Conservation (phyloP, 2,797 vertebrate genomes). For the Pangasius krempfi region DNA sequence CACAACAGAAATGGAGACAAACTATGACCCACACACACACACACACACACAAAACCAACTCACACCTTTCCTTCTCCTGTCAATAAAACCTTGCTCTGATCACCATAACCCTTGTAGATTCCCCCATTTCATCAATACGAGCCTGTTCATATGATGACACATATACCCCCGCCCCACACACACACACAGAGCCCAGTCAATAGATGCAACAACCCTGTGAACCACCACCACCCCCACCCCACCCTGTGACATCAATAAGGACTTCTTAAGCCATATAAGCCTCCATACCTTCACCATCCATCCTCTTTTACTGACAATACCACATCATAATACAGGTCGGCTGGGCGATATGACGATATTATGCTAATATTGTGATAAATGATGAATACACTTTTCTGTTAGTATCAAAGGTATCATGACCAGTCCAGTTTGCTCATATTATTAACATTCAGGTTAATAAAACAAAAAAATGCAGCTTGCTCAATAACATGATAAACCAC, state of each 20-base stretch:
- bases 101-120: constrained; percentile 22
- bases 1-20: neutral
- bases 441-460: neutral
- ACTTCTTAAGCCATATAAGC: constrained; percentile 55
- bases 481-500: neutral
- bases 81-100: constrained; percentile 33
- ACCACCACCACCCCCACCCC: neutral
- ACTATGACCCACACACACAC: constrained; percentile 9
- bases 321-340: constrained; percentile 18
- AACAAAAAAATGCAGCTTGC: neutral
- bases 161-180: constrained; percentile 3
- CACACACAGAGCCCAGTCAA: constrained; percentile 38
- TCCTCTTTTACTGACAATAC: constrained; percentile 46
- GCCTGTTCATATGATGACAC: constrained; percentile 29
- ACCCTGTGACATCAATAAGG: constrained; percentile 52
- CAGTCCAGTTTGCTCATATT: neutral
- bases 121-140: constrained; percentile 26
- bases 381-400: constrained; percentile 5
- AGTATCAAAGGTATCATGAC: neutral
- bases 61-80: constrained; percentile 2
- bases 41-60: neutral
- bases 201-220: constrained; percentile 21
- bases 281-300: constrained; percentile 44
- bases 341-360: neutral
- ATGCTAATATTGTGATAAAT: neutral